phyloP scores from a whole-genome alignment of 2,888 invertebrate genomes.

The Stomorhina lunata region DNA sequence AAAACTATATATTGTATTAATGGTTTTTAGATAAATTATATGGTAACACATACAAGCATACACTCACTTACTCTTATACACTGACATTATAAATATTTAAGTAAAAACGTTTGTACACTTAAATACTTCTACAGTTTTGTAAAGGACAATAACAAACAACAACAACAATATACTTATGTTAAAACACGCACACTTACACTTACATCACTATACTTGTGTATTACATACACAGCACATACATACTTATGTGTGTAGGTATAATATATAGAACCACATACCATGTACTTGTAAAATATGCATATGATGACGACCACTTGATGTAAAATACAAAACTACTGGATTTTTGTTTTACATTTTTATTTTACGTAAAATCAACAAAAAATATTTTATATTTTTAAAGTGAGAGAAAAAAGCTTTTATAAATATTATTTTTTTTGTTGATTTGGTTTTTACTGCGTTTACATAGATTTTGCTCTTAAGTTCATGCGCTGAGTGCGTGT shows the following conservation, averaged over 20 bases:
- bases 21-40: constrained; percentile 21
- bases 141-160: too few species aligned
- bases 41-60: not conserved
- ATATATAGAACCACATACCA: not conserved
- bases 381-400: not conserved
- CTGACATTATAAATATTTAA: not conserved
- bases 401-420: not conserved
- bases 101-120: constrained; percentile 15
- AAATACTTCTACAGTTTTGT: constrained; percentile 17
- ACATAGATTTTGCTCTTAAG: constrained; percentile 20
- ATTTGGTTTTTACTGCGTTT: constrained; percentile 10
- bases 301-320: constrained; percentile 62
- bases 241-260: not conserved
- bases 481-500: constrained; percentile 45
- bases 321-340: constrained; percentile 44
- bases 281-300: constrained; percentile 40
- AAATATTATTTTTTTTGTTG: not conserved
- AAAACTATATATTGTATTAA: not conserved
- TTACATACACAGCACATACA: not conserved
- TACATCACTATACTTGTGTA: too few species aligned
- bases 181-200: not conserved
- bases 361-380: not conserved
- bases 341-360: constrained; percentile 4
- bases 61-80: too few species aligned
- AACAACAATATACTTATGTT: not conserved